Base-by-base conservation (phyloP, 2,113 vertebrate species). In the Lepus timidus region DNA sequence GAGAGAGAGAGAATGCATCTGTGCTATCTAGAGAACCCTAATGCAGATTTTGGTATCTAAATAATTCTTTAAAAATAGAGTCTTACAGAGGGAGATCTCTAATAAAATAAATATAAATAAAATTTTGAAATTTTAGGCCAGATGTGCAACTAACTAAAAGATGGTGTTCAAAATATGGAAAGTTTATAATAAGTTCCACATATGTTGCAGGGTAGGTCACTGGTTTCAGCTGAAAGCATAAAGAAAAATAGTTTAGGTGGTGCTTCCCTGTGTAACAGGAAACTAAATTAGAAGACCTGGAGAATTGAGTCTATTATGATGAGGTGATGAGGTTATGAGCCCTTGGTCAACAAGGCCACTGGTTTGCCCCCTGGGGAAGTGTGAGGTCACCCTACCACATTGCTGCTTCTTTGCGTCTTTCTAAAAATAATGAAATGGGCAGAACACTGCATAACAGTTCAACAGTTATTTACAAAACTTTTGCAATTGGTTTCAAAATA, bases 391-490 rank as follows among this genome's bases (percentile, higher is more conserved):
- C 27, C 2, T 17, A 3, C 6, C 7, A 52, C 25, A 3, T 85
- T 65, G 31, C 9, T 87, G 9, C 3, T 80, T 14, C 70, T 81
- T 31, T 36, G 4, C 19, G 7, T 39, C n/a, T 81, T 91, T 31
- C 17, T 36, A 39, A 90, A 92, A 44, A 25, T 70, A 91, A 31
- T 5, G 10, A 55, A 70, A 27, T 3, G 1, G 70, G 31, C 9
- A n/a, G 8, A 9, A 10, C 8, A 36, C 0, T 23, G 22, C 0
- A 33, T 1, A 1, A n/a, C 44, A 64, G 19, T 49, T 51, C 19
- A 82, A 44, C 6, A 70, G 22, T 73, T 64, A 27, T 22, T 71
- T 33, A 22, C 23, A 25, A 81, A 79, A n/a, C n/a, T 79, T 95
- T 64, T 58, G 27, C 74, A 17, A 39, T 39, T 29, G 27, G 27